Base-by-base conservation (phyloP, 2,888 invertebrate species). In the Acanthosepion pharaonis region DNA sequence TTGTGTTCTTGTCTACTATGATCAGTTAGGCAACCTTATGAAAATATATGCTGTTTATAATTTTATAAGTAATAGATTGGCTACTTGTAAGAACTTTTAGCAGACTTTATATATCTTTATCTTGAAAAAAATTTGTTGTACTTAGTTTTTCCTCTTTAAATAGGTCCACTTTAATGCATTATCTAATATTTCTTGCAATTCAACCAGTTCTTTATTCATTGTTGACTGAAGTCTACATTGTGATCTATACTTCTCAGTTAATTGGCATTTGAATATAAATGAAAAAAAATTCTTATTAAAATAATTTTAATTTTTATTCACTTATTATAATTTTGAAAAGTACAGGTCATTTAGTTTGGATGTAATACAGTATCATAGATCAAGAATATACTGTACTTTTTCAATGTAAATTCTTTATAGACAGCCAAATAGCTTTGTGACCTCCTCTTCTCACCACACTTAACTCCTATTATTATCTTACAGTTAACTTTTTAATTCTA, bases 401-500 rank as follows among this genome's bases (percentile, higher is more conserved):
- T 33, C n/a, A 11, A 18, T 78, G 78, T 78, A 78, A n/a, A 78
- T n/a, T 78, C 78, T 78, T 78, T 78, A 78, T 78, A n/a, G 78
- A 78, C 78, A 78, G 78, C n/a, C n/a, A 78, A 78, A 78, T 78
- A 78, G 78, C 78, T 78, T 78, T n/a, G n/a, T 33, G 78, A n/a
- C n/a, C 11, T n/a, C 78, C 78, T 78, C 78, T n/a, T 28, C 78
- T 78, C n/a, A 5, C n/a, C 78, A n/a, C n/a, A 78, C n/a, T 78
- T 78, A 78, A 33, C 15, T 78, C 78, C 78, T 78, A 78, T 78
- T 78, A 78, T 78, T 78, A 78, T 78, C 78, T 78, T 9, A 15
- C 78, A n/a, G 78, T 78, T n/a, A 15, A n/a, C n/a, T 78, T 78
- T 78, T 78, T 78, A 78, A 78, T 78, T 78, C 78, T n/a, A 78